These are phyloP conservation scores for Onthophagus sagittarius DNA, from an alignment of 2,888 invertebrate species.

Conservation along the genomic window DNA sequence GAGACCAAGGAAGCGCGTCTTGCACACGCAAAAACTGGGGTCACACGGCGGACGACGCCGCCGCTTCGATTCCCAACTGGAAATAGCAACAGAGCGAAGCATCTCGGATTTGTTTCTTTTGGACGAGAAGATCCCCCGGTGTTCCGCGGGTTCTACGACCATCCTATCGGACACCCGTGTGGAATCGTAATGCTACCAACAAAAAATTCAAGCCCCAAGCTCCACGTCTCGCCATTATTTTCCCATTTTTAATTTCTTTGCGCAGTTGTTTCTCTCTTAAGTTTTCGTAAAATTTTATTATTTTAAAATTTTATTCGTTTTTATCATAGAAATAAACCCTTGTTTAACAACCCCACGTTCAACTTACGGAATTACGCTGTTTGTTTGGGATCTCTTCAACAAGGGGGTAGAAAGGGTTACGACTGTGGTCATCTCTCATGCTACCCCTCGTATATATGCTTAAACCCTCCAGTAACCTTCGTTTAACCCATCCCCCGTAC, in stretches of 20 bases:
- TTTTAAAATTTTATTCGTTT: neutral
- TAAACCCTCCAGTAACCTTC: neutral
- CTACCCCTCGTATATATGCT: neutral
- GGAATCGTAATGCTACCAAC: neutral
- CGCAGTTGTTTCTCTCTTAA: too few species aligned
- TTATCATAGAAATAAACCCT: neutral
- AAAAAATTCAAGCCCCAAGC: neutral
- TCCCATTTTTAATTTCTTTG: neutral
- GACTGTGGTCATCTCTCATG: neutral
- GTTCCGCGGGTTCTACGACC: neutral
- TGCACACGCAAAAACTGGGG: neutral
- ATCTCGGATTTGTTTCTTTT: neutral
- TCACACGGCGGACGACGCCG: neutral
- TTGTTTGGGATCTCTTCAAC: neutral
- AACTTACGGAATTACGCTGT: neutral
- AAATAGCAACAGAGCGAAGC: neutral
- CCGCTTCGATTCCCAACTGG: neutral
- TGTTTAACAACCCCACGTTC: neutral
- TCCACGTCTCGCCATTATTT: neutral
- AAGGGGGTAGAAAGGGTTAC: neutral
- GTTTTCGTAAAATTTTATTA: neutral
- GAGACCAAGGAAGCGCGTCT: neutral
- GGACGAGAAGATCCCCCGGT: neutral
- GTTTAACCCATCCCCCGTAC: neutral
- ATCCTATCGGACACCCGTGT: neutral